phyloP scores from a whole-genome alignment of 2,113 vertebrate genomes.

The Morone chrysops region DNA sequence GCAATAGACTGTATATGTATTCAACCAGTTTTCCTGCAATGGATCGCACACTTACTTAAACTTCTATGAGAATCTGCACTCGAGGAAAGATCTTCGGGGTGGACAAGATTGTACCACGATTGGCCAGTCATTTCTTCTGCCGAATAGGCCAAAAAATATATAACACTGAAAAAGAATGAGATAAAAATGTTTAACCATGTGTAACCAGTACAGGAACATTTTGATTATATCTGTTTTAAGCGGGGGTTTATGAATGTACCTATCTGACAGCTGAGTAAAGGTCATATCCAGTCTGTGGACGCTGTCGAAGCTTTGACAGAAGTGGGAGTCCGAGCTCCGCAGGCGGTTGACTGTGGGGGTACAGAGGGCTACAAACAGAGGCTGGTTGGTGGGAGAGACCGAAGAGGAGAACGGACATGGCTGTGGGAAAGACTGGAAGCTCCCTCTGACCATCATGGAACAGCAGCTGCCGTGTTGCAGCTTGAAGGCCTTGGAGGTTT shows the following conservation, averaged over 20 bases:
- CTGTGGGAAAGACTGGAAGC: slow-evolving; percentile 64
- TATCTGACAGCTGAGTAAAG: slow-evolving; percentile 75
- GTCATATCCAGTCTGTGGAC: slow-evolving; percentile 86
- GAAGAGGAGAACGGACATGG: slow-evolving; percentile 29
- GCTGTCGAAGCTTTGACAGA: slow-evolving; percentile 78
- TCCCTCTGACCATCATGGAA: slow-evolving; percentile 80
- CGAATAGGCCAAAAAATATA: slow-evolving; percentile 84
- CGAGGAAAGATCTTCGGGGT: slow-evolving; percentile 83
- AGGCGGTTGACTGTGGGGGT: slow-evolving; percentile 71
- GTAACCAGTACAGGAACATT: background rate
- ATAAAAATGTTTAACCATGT: background rate
- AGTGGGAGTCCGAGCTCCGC: background rate
- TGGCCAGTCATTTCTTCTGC: slow-evolving; percentile 81
- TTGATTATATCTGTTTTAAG: background rate
- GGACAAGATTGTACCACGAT: slow-evolving; percentile 90
- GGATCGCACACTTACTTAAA: slow-evolving; percentile 80
- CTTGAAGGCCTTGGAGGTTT: slow-evolving; percentile 84
- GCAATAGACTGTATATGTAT: background rate
- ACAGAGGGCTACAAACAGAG: slow-evolving; percentile 87
- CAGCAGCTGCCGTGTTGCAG: slow-evolving; percentile 74
- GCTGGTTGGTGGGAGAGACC: background rate
- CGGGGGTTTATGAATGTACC: slow-evolving; percentile 22
- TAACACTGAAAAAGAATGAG: slow-evolving; percentile 75
- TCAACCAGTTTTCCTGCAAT: background rate
- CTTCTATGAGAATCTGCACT: slow-evolving; percentile 79